Evolutionary conservation across 2,113 vertebrate genomes (phyloP).

Genomic region (Trachemys scripta): DNA sequence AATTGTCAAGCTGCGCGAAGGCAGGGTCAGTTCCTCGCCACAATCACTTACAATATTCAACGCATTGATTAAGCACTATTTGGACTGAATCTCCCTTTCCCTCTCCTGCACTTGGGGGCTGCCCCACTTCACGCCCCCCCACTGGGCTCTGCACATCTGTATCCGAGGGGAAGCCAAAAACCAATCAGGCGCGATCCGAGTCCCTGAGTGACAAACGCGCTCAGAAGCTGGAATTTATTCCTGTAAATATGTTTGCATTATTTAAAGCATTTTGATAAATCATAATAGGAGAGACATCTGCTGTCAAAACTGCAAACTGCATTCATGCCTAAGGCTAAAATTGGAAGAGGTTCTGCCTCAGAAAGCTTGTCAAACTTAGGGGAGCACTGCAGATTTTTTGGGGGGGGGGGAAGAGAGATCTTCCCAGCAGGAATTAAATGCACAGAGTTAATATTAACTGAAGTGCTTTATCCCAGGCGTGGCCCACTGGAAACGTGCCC

Average conservation of each 20-base stretch:
- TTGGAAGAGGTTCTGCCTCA: constrained; percentile 36
- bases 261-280: constrained; percentile 89
- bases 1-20: constrained; percentile 59
- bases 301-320: constrained; percentile 89
- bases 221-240: constrained; percentile 60
- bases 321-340: constrained; percentile 73
- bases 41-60: constrained; percentile 58
- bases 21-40: constrained; percentile 48
- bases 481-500: neutral
- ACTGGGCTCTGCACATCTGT: neutral
- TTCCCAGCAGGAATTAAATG: neutral
- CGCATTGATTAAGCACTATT: constrained; percentile 27
- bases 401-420: accelerated
- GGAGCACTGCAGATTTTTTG: neutral
- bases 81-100: neutral
- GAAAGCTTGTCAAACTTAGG: constrained; percentile 59
- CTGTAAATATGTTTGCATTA: constrained; percentile 84
- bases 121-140: neutral
- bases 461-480: neutral
- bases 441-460: neutral
- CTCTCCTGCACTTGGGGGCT: neutral
- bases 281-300: constrained; percentile 90
- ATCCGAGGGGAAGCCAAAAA: neutral
- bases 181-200: constrained; percentile 3
- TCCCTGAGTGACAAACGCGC: constrained; percentile 37